Evolutionary conservation across 2,797 vertebrate genomes (phyloP), one percentile per base, ranked within the genome.

Genomic region (Neoniphon sammara): DNA sequence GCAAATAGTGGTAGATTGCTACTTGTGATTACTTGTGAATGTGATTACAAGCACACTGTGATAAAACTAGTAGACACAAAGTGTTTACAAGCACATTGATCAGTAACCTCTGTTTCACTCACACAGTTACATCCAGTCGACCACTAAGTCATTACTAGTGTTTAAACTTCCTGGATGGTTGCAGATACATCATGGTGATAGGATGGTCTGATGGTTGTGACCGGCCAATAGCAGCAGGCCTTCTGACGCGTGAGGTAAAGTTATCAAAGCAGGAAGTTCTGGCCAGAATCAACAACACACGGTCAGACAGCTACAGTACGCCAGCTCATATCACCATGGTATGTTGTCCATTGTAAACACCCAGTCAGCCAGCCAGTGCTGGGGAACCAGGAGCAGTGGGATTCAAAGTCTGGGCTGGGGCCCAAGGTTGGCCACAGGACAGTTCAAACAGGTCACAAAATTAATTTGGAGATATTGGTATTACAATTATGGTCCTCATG

Each of bases 181-280:
- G 18, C 50, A 23, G 21, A 46, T 55, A n/a, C 67, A 31, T n/a
- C 66, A 15, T 58, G 31, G 0, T 18, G 15, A 57, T 21, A 39
- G 46, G 58, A 55, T 59, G 62, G 59, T 25, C 59, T 42, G 73
- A 78, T 83, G 73, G 73, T 72, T 60, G 64, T 47, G 66, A 75
- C 66, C 36, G 84, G 72, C 84, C 85, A 77, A 86, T 75, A 80
- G 73, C 70, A 81, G 72, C 70, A 82, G 77, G 47, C 76, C 73
- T 88, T 74, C 80, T 90, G 88, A 91, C 81, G 90, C 89, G 85
- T 93, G 90, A 91, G 76, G 66, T 72, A 47, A 93, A 92, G 89
- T 90, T 94, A 91, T 89, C 72, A 91, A 90, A 93, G 87, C 92
- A 91, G 85, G 89, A 91, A 89, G 84, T 82, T 72, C 83, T 82